Base-by-base conservation (phyloP, 1,140 invertebrate species). In the Ceratina australensis region DNA sequence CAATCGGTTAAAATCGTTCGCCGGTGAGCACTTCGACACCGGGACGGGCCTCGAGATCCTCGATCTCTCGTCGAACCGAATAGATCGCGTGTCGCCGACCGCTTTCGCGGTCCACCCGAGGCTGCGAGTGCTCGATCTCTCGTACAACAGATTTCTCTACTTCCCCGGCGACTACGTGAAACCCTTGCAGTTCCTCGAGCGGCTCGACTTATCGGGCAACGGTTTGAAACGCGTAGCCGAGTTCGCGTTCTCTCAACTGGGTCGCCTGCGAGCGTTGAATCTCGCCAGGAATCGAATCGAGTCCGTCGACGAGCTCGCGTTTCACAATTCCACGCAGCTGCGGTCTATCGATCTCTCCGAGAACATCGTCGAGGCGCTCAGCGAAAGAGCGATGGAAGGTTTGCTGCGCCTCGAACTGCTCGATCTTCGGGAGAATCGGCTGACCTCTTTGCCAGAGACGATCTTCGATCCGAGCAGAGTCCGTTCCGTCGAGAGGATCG, bases 261-360 rank as follows among this genome's bases (percentile, higher is more conserved):
- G 95, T 4, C 93, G 95, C 68, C 90, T 98, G 2, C 93, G 95
- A 72, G 92, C 93, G 2, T 88, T 98, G 28, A 91, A 95, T 79
- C 88, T 98, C 15, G 94, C 95, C 0, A 88, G 95, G 72, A 98
- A 98, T 87, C 91, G 95, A 80, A 93, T 98, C 79, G 96, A 97
- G 85, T 94, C 94, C 5, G 71, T 98, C 15, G 96, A 95, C 80
- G 96, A 97, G 92, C 95, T 96, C 92, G 96, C 97, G 0, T 98
- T 98, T 89, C 95, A 97, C 82, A 98, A 98, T 88, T 98, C 97
- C 0, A 95, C 96, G 0, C 97, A 97, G 91, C 93, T 84, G 3
- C 97, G 98, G 88, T 87, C 94, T 16, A 87, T 98, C 33, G 95
- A 98, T 90, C 91, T 98, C 54, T 94, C 95, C 0, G 81, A 90